Percentiles rank a stretch among this genome's conserved stretches.
phyloP scores from a whole-genome alignment of 2,797 vertebrate genomes.

The Nyctibius grandis region DNA sequence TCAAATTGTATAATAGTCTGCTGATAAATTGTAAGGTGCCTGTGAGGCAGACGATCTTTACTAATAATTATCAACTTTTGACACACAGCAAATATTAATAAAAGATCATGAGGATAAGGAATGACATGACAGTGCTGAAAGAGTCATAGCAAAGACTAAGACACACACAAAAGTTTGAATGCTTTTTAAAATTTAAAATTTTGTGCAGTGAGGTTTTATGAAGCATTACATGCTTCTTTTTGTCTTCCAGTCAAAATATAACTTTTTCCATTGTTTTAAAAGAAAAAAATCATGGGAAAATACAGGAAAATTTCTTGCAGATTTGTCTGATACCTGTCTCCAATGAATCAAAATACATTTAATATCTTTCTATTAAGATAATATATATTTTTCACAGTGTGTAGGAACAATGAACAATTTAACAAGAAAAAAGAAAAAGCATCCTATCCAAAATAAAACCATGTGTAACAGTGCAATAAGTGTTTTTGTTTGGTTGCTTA shows the following conservation, averaged over 20 bases:
- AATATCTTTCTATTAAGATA: background rate
- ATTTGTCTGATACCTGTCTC: background rate
- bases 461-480: background rate
- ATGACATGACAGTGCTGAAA: background rate
- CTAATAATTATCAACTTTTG: constrained; percentile 13
- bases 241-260: background rate
- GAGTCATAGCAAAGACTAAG: background rate
- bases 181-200: background rate
- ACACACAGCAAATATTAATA: constrained; percentile 34
- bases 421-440: too few relatives aligned
- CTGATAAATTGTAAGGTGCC: constrained; percentile 20
- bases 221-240: background rate
- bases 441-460: background rate
- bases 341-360: background rate
- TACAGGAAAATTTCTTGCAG: background rate
- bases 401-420: background rate
- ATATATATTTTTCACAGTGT: background rate
- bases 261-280: background rate
- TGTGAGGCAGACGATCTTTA: background rate
- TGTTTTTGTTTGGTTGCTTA: background rate
- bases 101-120: background rate
- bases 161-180: background rate
- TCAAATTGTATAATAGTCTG: background rate
- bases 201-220: background rate
- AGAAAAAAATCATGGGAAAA: background rate